phyloP scores from a whole-genome alignment of 2,113 vertebrate genomes.

The Oxyura jamaicensis region DNA sequence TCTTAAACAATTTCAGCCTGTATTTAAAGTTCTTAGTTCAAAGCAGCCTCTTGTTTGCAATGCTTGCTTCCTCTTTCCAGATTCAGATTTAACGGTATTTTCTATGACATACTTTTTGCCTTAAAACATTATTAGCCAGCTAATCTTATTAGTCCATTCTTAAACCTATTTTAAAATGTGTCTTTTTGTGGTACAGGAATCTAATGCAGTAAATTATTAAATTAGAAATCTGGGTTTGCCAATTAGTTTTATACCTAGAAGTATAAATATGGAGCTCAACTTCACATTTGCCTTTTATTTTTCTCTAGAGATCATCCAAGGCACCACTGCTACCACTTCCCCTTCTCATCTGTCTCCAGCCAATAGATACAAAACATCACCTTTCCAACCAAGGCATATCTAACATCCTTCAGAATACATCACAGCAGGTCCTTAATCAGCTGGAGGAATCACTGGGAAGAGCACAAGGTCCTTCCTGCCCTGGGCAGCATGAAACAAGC shows the following conservation, averaged over 20 bases:
- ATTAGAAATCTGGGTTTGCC: not conserved
- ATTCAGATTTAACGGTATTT: not conserved
- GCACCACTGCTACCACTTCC: not conserved
- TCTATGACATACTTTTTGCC: not conserved
- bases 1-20: not conserved
- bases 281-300: not conserved
- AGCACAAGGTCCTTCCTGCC: not conserved
- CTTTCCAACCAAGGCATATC: not conserved
- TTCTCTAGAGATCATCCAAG: not conserved
- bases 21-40: not conserved
- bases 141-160: not conserved
- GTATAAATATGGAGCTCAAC: not conserved
- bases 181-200: not conserved
- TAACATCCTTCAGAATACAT: not conserved
- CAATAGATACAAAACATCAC: not conserved
- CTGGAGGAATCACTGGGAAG: not conserved
- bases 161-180: not conserved
- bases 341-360: not conserved
- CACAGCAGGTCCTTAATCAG: not conserved
- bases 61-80: not conserved
- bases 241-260: not conserved
- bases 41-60: not conserved
- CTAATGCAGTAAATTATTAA: not conserved
- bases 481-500: not conserved
- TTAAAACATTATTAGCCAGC: not conserved